Evolutionary conservation across 2,888 invertebrate genomes (phyloP).

Genomic region (Bembecia ichneumoniformis): DNA sequence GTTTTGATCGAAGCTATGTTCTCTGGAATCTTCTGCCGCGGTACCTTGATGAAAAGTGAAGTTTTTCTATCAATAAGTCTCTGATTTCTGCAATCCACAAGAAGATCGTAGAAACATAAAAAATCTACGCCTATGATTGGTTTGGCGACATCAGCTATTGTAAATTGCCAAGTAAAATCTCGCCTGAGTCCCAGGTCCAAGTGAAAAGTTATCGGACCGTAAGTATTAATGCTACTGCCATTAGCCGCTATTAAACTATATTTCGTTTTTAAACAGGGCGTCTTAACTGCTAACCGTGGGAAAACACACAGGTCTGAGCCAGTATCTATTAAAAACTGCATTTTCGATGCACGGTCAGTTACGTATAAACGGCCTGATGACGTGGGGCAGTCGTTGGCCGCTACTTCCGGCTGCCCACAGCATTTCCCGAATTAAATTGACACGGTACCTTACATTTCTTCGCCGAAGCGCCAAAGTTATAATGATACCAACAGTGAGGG

Average conservation of each 20-base stretch:
- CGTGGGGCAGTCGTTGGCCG: constrained; percentile 16
- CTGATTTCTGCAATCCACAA: too few species aligned
- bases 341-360: too few species aligned
- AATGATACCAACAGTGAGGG: constrained; percentile 11
- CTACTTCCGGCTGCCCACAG: constrained; percentile 17
- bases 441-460: constrained; percentile 13
- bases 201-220: constrained; percentile 7
- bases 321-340: constrained; percentile 12
- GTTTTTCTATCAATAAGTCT: too few species aligned
- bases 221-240: constrained; percentile 17
- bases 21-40: too few species aligned
- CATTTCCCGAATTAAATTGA: constrained; percentile 13
- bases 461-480: constrained; percentile 8
- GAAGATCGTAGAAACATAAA: too few species aligned
- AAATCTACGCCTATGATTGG: too few species aligned
- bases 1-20: too few species aligned
- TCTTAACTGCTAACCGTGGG: constrained; percentile 8
- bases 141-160: constrained; percentile 24
- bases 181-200: constrained; percentile 12
- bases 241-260: constrained; percentile 29
- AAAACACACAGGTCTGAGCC: constrained; percentile 11
- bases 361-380: constrained; percentile 17
- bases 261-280: constrained; percentile 8
- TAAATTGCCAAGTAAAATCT: constrained; percentile 23
- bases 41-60: constrained; percentile 29